phyloP scores from a whole-genome alignment of 1,140 invertebrate species.

The Nebria ingens region DNA sequence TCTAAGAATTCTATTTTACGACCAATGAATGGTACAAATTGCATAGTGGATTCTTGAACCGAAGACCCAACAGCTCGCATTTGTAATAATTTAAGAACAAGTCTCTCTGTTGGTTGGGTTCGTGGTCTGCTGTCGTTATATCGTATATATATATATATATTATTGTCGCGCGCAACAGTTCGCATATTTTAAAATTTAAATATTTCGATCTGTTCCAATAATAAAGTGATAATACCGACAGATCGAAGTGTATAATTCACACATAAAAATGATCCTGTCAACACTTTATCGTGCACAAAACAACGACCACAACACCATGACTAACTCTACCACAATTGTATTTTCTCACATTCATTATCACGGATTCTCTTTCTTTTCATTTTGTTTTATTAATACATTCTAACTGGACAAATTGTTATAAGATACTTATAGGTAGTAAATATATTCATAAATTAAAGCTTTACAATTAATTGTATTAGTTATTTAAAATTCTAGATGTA shows the following conservation, averaged over 20 bases:
- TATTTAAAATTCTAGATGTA: too few relatives aligned
- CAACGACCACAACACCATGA: too few relatives aligned
- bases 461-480: too few relatives aligned
- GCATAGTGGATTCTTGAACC: not conserved
- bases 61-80: not conserved
- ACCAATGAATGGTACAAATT: not conserved
- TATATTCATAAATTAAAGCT: too few relatives aligned
- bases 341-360: too few relatives aligned
- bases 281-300: not conserved
- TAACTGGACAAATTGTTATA: too few relatives aligned
- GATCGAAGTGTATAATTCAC: not conserved
- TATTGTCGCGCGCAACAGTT: not conserved
- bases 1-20: not conserved
- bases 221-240: not conserved
- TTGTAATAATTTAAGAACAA: constrained; percentile 1
- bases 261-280: constrained; percentile 3
- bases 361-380: too few relatives aligned
- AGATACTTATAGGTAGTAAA: too few relatives aligned
- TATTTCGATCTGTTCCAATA: constrained; percentile 4
- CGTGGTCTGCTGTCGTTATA: not conserved
- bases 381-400: too few relatives aligned
- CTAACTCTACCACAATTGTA: too few relatives aligned
- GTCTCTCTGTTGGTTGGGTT: not conserved
- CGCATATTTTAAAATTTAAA: not conserved
- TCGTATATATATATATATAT: too few relatives aligned